Percentiles rank a stretch among this genome's conserved stretches.
These are phyloP conservation scores for Syngnathus acus DNA, from an alignment of 2,797 vertebrate species.

Conservation along the genomic window DNA sequence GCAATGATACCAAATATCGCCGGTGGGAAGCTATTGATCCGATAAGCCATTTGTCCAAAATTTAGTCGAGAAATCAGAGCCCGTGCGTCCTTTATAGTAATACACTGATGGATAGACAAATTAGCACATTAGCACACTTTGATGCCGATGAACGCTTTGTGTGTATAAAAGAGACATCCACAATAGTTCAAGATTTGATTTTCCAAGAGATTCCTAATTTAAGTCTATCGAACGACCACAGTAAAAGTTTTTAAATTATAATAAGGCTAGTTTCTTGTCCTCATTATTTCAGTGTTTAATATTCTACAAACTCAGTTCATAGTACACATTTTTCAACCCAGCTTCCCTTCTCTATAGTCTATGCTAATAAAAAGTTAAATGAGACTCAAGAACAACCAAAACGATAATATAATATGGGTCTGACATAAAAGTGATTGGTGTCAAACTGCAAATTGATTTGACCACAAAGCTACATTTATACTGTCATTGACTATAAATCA, in stretches of 20 bases:
- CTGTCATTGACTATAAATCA: not conserved
- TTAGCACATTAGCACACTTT: not conserved
- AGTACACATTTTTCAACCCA: not conserved
- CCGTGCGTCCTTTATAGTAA: not conserved
- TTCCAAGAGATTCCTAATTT: not conserved
- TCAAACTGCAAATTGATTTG: not conserved
- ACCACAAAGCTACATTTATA: not conserved
- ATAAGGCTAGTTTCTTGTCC: not conserved
- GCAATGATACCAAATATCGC: slow-evolving; percentile 79
- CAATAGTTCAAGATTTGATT: not conserved
- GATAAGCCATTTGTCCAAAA: slow-evolving; percentile 69
- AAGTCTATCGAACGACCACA: not conserved
- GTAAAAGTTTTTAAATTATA: too few species aligned
- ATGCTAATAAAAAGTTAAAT: not conserved
- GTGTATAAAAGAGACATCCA: not conserved
- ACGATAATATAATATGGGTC: not conserved
- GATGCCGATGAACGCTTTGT: not conserved
- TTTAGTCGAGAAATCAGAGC: slow-evolving; percentile 54
- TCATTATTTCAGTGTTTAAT: not conserved
- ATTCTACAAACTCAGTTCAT: not conserved
- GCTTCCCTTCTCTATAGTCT: not conserved
- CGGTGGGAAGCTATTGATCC: slow-evolving; percentile 76
- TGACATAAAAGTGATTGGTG: not conserved
- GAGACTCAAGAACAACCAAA: not conserved
- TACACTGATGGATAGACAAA: slow-evolving; percentile 34